Evolutionary conservation across 2,113 vertebrate species (phyloP), one percentile per base, ranked within the genome.

Genomic region (Erythrocercus mccallii): DNA sequence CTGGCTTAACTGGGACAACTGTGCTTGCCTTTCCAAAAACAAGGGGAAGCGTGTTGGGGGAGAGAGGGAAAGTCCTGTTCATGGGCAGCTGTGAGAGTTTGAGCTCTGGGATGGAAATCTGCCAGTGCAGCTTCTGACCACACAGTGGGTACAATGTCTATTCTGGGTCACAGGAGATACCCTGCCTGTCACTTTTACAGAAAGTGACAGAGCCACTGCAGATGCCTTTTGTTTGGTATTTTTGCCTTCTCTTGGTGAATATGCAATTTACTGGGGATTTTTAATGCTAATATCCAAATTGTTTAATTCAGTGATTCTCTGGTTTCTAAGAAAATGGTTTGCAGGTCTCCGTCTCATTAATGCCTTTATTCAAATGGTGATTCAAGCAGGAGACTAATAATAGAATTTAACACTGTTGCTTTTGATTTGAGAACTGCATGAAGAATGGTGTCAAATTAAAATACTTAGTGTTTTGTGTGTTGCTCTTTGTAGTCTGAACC

Each of bases 371-470:
- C 90, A 91, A 61, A 83, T 18, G 44, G 60, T 68, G 84, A 96
- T 79, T 53, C 38, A 82, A 84, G 38, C 57, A 71, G 65, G 25
- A 35, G 48, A 53, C 45, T 94, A 87, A 76, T 70, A 93, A 85
- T 86, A 79, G 76, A 95, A 85, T 78, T 82, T 74, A 88, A 90
- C 73, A 61, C 42, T 78, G 71, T 83, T 80, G 71, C 79, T 94
- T 91, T 92, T 94, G 71, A 88, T 92, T 92, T 88, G 58, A 73
- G 71, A 87, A 68, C 66, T 74, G 45, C 50, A 37, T 35, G 44
- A 94, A 91, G 78, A 95, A 92, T 71, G 47, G 38, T 74, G 61
- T 94, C 53, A 76, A 76, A 86, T 96, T 94, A 89, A 93, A 95
- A 65, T 77, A 80, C 24, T 87, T 68, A 7, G 31, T 77, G 47